These are phyloP conservation scores for Varanus komodoensis DNA, from an alignment of 2,113 vertebrate species.

Conservation along the genomic window DNA sequence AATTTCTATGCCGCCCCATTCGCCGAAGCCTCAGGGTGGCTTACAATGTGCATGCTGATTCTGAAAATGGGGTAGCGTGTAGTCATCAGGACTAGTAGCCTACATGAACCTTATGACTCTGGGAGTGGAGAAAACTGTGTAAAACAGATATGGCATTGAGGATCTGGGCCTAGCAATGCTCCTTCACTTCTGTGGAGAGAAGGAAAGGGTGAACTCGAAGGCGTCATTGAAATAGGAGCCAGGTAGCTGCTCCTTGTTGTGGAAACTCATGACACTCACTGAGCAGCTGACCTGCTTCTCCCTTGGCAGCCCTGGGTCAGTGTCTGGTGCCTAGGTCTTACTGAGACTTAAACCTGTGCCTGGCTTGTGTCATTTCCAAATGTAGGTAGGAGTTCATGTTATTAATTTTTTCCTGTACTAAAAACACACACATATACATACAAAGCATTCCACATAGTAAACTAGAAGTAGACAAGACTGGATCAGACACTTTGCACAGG, in stretches of 20 bases:
- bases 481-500: not conserved
- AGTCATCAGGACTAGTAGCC: too few species aligned
- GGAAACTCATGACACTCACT: not conserved
- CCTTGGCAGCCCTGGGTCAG: not conserved
- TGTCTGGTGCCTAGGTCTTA: not conserved
- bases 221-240: not conserved
- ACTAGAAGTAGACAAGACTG: not conserved
- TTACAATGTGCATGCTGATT: too few species aligned
- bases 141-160: too few species aligned
- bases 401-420: not conserved
- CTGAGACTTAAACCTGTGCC: not conserved
- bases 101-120: too few species aligned
- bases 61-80: too few species aligned
- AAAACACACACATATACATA: not conserved
- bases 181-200: not conserved
- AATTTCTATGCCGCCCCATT: too few species aligned
- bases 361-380: not conserved
- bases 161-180: not conserved
- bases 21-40: too few species aligned
- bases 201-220: not conserved
- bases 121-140: too few species aligned
- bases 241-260: not conserved
- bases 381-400: not conserved
- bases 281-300: not conserved
- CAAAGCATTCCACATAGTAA: not conserved